Evolutionary conservation across 1,140 invertebrate genomes (phyloP).

Genomic region (Gryllus bimaculatus): DNA sequence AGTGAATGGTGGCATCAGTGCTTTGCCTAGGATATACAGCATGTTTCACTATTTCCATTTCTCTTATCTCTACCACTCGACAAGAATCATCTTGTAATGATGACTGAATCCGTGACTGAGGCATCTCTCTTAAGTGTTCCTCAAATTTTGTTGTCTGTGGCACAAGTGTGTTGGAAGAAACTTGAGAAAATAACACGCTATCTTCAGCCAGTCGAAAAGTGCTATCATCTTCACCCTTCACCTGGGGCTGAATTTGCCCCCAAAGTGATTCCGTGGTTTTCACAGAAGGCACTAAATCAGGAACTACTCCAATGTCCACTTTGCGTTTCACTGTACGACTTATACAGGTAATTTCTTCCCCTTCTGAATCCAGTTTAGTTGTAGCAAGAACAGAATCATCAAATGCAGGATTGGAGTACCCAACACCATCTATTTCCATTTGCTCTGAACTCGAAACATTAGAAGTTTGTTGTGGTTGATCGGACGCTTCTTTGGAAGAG

Average conservation of each 20-base stretch:
- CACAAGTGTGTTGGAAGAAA: constrained; percentile 44
- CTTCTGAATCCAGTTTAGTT: neutral
- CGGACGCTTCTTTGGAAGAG: neutral
- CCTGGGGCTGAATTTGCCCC: neutral
- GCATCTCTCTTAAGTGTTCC: neutral
- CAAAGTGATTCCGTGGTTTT: too few relatives aligned
- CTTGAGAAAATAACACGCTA: constrained; percentile 58
- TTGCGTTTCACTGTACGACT: neutral
- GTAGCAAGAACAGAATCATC: constrained; percentile 26
- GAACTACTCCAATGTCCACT: neutral
- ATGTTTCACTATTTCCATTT: constrained; percentile 45
- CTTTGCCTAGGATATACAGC: constrained; percentile 31
- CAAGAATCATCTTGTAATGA: constrained; percentile 31
- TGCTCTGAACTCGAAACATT: neutral
- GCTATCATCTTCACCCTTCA: constrained; percentile 27
- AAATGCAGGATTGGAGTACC: constrained; percentile 37
- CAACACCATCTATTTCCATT: constrained; percentile 23
- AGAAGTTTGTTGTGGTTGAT: neutral
- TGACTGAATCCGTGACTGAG: constrained; percentile 26
- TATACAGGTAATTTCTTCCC: neutral
- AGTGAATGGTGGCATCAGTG: constrained; percentile 23
- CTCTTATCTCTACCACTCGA: constrained; percentile 46
- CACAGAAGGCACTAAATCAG: neutral
- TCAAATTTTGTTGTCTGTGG: neutral
- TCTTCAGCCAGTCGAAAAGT: constrained; percentile 51